A percentile compares a stretch with the other conserved stretches of the same genome.
Conservation (phyloP, 2,797 vertebrate species). For the Nyctibius grandis region DNA sequence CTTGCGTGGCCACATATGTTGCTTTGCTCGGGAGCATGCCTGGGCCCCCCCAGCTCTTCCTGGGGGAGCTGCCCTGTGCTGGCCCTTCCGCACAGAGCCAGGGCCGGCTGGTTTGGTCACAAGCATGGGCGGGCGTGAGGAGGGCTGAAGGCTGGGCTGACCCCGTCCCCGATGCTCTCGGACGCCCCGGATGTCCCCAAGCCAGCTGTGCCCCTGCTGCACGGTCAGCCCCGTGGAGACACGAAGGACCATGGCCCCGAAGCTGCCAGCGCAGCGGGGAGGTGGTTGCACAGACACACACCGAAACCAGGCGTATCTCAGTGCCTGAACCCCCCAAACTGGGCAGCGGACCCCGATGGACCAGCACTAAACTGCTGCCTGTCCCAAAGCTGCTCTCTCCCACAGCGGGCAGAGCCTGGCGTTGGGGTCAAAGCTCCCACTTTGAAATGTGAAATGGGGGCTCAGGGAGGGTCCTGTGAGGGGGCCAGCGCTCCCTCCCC, state of each 20-base stretch:
- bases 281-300: accelerated
- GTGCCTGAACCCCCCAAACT: accelerated
- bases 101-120: neutral
- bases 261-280: accelerated
- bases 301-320: accelerated
- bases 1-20: accelerated
- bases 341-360: accelerated
- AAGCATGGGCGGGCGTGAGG: accelerated
- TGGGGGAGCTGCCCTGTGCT: accelerated
- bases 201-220: neutral
- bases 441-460: neutral
- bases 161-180: accelerated
- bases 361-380: accelerated
- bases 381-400: neutral
- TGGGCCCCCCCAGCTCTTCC: accelerated
- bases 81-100: accelerated
- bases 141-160: neutral
- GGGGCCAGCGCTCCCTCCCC: accelerated
- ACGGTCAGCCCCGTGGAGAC: accelerated
- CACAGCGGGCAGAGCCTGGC: too few relatives aligned
- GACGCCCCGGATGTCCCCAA: accelerated
- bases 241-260: accelerated
- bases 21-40: accelerated
- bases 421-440: accelerated
- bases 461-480: accelerated